These are phyloP conservation scores for Metopolophium dirhodum DNA, from an alignment of 1,140 invertebrate species.

Conservation along the genomic window DNA sequence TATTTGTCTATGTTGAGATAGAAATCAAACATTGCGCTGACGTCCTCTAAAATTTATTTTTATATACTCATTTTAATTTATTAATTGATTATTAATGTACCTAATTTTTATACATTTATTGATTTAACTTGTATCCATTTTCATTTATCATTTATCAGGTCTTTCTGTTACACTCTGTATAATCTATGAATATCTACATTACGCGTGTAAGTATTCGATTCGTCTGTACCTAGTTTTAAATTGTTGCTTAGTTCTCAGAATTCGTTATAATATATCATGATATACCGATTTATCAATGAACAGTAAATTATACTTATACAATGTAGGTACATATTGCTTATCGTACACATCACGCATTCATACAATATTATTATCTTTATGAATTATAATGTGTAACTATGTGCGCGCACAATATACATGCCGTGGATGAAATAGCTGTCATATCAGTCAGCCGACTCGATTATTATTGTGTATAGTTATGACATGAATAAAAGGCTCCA, in stretches of 20 bases:
- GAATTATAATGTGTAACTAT: background rate
- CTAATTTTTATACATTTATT: no score
- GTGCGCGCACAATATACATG: background rate
- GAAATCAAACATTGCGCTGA: no score
- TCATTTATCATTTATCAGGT: no score
- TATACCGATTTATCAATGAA: background rate
- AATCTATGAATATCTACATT: no score
- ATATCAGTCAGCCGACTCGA: background rate
- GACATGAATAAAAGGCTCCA: background rate
- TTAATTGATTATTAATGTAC: no score
- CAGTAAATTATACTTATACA: no score
- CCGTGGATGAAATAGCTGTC: constrained; percentile 11
- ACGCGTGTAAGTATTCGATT: background rate
- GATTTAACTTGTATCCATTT: no score
- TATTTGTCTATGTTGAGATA: no score
- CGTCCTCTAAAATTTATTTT: no score
- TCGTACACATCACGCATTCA: background rate
- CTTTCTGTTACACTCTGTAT: no score
- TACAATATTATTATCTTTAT: background rate
- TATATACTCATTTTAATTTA: no score
- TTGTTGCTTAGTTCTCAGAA: background rate
- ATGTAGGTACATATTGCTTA: background rate
- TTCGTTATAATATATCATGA: background rate
- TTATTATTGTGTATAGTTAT: background rate
- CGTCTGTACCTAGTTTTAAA: background rate